A percentile compares a stretch with the other conserved stretches of the same genome.
These are phyloP conservation scores for Choreutis nemorana DNA, from an alignment of 2,888 invertebrate species.

Conservation along the genomic window DNA sequence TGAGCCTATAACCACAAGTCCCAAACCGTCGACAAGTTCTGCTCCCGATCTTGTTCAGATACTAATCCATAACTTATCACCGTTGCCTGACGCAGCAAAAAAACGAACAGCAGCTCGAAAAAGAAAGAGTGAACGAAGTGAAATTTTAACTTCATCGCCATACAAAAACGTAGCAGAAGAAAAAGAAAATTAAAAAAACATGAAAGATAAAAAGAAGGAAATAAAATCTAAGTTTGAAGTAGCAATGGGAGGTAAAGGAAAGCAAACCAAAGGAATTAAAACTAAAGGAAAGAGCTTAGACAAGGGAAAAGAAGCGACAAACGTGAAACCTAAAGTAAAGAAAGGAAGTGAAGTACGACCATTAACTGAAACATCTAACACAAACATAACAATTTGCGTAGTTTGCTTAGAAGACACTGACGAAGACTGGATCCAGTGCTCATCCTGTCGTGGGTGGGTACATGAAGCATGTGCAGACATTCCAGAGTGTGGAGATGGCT, in stretches of 20 bases:
- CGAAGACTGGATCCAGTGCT: conserved; percentile 12
- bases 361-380: no score
- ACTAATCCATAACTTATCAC: conserved; percentile 7
- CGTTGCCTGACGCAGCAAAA: conserved; percentile 6
- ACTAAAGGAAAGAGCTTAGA: no score
- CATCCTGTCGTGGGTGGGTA: conserved; percentile 8
- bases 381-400: conserved; percentile 6
- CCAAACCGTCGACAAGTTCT: conserved; percentile 6
- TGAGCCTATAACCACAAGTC: conserved; percentile 2
- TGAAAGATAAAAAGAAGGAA: conserved; percentile 4
- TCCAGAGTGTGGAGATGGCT: conserved; percentile 10
- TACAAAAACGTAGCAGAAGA: conserved; percentile 10
- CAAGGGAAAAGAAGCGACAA: no score
- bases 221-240: conserved; percentile 6
- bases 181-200: conserved; percentile 5
- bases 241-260: no score
- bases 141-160: conserved; percentile 6
- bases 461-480: conserved; percentile 12
- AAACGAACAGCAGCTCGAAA: no score
- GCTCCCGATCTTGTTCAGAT: conserved; percentile 2
- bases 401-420: conserved; percentile 7
- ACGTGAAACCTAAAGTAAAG: no score
- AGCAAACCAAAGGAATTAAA: conserved; percentile 7
- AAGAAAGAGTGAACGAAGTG: conserved; percentile 7
- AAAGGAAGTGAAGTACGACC: no score